Evolutionary conservation across 2,888 invertebrate genomes (phyloP).

Genomic region (Microctonus brassicae): DNA sequence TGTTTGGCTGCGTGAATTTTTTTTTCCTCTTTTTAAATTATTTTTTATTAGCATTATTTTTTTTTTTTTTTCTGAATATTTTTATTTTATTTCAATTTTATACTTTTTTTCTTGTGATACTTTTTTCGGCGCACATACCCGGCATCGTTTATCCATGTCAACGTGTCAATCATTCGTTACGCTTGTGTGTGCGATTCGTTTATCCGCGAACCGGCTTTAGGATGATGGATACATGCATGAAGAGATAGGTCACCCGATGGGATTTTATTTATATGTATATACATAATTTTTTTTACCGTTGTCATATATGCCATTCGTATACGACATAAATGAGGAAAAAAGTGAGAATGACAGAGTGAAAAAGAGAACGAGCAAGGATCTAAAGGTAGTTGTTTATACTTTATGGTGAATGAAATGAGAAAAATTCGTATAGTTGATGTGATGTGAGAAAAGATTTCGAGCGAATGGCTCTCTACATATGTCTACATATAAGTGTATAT

Average conservation of each 20-base stretch:
- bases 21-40: not conserved
- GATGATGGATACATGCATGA: conserved; percentile 23
- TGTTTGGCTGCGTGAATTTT: conserved; percentile 15
- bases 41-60: not conserved
- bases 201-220: conserved; percentile 26
- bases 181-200: conserved; percentile 27
- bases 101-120: too few species aligned
- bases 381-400: not conserved
- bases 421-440: not conserved
- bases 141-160: conserved; percentile 36
- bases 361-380: not conserved
- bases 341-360: not conserved
- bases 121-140: conserved; percentile 7
- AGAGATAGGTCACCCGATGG: not conserved
- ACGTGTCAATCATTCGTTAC: conserved; percentile 29
- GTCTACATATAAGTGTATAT: not conserved
- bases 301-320: not conserved
- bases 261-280: not conserved
- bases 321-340: not conserved
- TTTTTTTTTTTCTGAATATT: conserved; percentile 10
- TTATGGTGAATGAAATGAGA: not conserved
- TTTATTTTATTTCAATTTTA: not conserved
- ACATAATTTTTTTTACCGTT: conserved; percentile 11
- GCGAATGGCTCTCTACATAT: not conserved
- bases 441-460: not conserved